Conservation (phyloP, 1,140 invertebrate genomes). For the Brachionus paranguensis region DNA sequence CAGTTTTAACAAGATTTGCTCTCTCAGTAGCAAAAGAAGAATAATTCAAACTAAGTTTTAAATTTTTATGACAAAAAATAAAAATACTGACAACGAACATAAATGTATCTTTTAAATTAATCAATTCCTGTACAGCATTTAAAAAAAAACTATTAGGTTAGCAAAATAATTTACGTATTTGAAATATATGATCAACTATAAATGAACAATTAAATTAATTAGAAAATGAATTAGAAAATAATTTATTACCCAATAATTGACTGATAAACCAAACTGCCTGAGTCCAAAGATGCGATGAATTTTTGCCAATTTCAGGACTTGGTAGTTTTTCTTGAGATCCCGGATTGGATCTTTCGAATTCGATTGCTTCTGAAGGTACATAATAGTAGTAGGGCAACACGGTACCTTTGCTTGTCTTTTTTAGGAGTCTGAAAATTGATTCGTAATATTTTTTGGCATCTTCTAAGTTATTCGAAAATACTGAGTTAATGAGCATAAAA, state of each 20-base stretch:
- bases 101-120: too few relatives aligned
- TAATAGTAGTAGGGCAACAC: constrained; percentile 55
- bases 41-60: too few relatives aligned
- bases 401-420: constrained; percentile 44
- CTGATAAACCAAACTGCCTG: constrained; percentile 90
- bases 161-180: neutral
- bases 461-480: constrained; percentile 67
- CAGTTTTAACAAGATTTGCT: too few relatives aligned
- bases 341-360: constrained; percentile 67
- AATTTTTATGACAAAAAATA: too few relatives aligned
- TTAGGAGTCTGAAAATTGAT: constrained; percentile 60
- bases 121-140: neutral
- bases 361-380: constrained; percentile 72
- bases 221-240: neutral
- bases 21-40: too few relatives aligned
- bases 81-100: too few relatives aligned
- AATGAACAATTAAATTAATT: neutral
- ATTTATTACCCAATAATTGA: constrained; percentile 63
- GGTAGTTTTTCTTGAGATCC: constrained; percentile 64
- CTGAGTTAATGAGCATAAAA: constrained; percentile 82
- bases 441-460: constrained; percentile 85
- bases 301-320: constrained; percentile 61
- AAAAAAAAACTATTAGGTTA: neutral
- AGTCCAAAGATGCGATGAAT: constrained; percentile 67
- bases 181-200: neutral